Conservation (phyloP, 2,888 invertebrate genomes). For the Netelia fuscicornis region DNA sequence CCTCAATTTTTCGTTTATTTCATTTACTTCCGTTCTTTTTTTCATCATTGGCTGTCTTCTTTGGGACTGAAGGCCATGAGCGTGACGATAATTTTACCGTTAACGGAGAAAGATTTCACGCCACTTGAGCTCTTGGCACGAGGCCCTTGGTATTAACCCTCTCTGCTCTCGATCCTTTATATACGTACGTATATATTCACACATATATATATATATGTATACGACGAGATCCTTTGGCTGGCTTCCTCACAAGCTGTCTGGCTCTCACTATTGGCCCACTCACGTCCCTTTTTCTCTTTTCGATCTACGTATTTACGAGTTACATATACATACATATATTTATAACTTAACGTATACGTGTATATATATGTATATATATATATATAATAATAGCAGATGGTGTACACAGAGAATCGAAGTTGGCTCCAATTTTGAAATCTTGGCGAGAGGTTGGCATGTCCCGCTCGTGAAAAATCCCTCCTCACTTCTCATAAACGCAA, state of each 20-base stretch:
- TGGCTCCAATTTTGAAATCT: conserved; percentile 65
- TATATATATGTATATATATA: conserved; percentile 11
- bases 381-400: conserved; percentile 27
- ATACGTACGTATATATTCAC: conserved; percentile 26
- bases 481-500: conserved; percentile 1
- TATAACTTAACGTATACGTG: not conserved
- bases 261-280: conserved; percentile 57
- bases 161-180: conserved; percentile 9
- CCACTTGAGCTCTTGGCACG: conserved; percentile 72
- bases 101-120: conserved; percentile 72
- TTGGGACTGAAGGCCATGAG: conserved; percentile 14
- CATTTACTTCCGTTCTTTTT: conserved; percentile 2
- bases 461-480: conserved; percentile 20
- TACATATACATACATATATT: conserved; percentile 29
- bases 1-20: conserved; percentile 13
- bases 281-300: conserved; percentile 36
- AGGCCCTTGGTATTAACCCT: conserved; percentile 61
- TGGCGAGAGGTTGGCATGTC: conserved; percentile 33
- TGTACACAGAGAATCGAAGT: conserved; percentile 65
- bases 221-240: conserved; percentile 44
- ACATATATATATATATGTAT: conserved; percentile 22
- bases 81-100: conserved; percentile 65
- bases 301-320: conserved; percentile 38
- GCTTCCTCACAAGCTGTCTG: conserved; percentile 61
- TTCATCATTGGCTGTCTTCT: conserved; percentile 4